Evolutionary conservation across 2,113 vertebrate species (phyloP).

Genomic region (Percina caprodes): DNA sequence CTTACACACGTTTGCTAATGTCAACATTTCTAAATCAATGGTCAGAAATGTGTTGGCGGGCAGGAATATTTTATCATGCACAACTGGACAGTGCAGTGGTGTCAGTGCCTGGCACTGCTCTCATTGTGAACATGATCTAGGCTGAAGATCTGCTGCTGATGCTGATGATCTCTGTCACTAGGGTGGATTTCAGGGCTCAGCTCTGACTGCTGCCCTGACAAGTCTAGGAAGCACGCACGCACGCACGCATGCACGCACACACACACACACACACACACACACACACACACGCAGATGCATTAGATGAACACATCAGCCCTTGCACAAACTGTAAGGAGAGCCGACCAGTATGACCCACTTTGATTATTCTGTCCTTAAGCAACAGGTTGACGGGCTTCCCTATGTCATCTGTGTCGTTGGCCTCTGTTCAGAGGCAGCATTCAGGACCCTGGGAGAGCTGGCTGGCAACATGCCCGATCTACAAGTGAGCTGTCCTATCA

Average conservation of each 20-base stretch:
- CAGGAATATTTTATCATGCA: background rate
- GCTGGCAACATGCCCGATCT: slow-evolving; percentile 80
- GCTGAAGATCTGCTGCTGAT: slow-evolving; percentile 72
- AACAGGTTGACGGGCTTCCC: slow-evolving; percentile 79
- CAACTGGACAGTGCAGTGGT: slow-evolving; percentile 48
- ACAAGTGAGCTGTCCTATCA: slow-evolving; percentile 83
- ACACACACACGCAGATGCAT: slow-evolving; percentile 2
- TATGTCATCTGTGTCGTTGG: slow-evolving; percentile 74
- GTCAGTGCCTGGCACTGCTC: slow-evolving; percentile 60
- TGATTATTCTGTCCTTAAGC: slow-evolving; percentile 74
- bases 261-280: slow-evolving; percentile 25
- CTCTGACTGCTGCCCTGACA: slow-evolving; percentile 65
- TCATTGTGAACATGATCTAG: slow-evolving; percentile 69
- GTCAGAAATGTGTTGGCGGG: slow-evolving; percentile 49
- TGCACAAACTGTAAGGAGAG: slow-evolving; percentile 46
- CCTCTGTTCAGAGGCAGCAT: slow-evolving; percentile 70
- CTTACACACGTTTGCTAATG: slow-evolving; percentile 22
- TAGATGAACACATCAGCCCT: slow-evolving; percentile 47
- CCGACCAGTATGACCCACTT: slow-evolving; percentile 67
- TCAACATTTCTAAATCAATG: slow-evolving; percentile 30
- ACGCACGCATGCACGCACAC: slow-evolving; percentile 18
- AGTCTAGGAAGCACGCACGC: slow-evolving; percentile 39
- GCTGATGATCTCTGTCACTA: slow-evolving; percentile 78
- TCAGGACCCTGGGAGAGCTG: slow-evolving; percentile 74
- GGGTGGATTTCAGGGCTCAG: slow-evolving; percentile 69